phyloP scores from a whole-genome alignment of 1,140 invertebrate genomes.

The Berghia stephanieae region DNA sequence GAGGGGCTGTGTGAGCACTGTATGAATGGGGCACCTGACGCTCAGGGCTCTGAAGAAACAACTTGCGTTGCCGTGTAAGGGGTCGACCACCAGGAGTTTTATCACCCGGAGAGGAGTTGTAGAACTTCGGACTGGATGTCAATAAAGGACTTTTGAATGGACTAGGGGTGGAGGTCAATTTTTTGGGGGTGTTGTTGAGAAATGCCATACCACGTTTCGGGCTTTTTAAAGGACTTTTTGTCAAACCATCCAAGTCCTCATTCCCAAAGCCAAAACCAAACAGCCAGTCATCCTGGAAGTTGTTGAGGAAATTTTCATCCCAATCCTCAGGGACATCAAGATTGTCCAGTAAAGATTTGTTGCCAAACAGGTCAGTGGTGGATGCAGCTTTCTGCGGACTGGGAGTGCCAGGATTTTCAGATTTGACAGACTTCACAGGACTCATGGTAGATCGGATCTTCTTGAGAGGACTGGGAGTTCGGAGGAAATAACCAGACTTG shows the following conservation, averaged over 20 bases:
- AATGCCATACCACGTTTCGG: slow-evolving; percentile 4
- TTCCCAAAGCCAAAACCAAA: slow-evolving; percentile 29
- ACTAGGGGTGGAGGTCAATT: slow-evolving; percentile 11
- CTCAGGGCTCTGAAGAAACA: slow-evolving; percentile 29
- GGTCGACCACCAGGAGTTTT: slow-evolving; percentile 3
- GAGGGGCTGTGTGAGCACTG: neutral
- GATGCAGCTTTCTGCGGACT: slow-evolving; percentile 21
- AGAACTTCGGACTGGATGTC: slow-evolving; percentile 27
- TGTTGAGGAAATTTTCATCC: slow-evolving; percentile 32
- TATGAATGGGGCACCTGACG: neutral
- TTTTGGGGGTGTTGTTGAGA: slow-evolving; percentile 21
- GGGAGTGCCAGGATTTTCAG: slow-evolving; percentile 6
- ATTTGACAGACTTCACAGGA: neutral
- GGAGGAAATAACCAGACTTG: slow-evolving; percentile 31
- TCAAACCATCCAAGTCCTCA: slow-evolving; percentile 21
- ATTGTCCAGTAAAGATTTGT: slow-evolving; percentile 23
- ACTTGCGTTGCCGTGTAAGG: slow-evolving; percentile 22
- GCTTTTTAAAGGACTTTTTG: slow-evolving; percentile 21
- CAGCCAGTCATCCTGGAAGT: slow-evolving; percentile 24
- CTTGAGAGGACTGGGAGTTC: slow-evolving; percentile 29
- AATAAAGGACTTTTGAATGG: slow-evolving; percentile 27
- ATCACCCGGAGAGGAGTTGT: neutral
- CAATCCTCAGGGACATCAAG: slow-evolving; percentile 27
- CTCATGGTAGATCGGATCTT: neutral
- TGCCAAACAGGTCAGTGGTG: slow-evolving; percentile 25